These are phyloP conservation scores for Flabesymbios commensalis DNA, from an alignment of 2,888 invertebrate species.

Conservation along the genomic window DNA sequence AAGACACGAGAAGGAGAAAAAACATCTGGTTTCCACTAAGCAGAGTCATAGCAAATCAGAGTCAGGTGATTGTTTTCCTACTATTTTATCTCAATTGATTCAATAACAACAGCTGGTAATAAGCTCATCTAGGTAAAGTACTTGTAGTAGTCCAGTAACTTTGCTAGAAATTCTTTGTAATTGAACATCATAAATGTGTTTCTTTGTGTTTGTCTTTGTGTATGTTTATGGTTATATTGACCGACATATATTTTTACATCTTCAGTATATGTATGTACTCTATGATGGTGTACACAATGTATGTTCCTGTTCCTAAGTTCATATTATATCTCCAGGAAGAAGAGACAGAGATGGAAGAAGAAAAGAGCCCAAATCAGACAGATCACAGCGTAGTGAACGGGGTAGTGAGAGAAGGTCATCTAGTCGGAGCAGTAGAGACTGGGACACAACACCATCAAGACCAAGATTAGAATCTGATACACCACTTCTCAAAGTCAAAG, in stretches of 20 bases:
- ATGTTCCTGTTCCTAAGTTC: no score
- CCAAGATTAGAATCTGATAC: slow-evolving; percentile 84
- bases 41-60: slow-evolving; percentile 46
- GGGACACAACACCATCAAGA: slow-evolving; percentile 56
- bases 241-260: no score
- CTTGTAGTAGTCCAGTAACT: no score
- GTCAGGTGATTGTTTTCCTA: no score
- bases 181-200: background rate
- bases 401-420: no score
- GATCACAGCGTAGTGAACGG: slow-evolving; percentile 20
- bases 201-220: background rate
- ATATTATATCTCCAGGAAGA: background rate
- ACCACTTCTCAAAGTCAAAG: slow-evolving; percentile 71
- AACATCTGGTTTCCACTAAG: slow-evolving; percentile 74
- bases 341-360: slow-evolving; percentile 24
- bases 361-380: slow-evolving; percentile 32
- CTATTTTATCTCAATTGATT: no score
- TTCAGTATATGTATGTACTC: no score
- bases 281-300: no score
- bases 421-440: slow-evolving; percentile 38
- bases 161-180: background rate
- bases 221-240: slow-evolving; percentile 1
- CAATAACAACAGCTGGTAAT: no score
- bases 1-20: slow-evolving; percentile 70
- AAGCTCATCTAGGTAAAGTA: no score